Conservation (phyloP, 2,113 vertebrate genomes). For the Beaufortia kweichowensis region DNA sequence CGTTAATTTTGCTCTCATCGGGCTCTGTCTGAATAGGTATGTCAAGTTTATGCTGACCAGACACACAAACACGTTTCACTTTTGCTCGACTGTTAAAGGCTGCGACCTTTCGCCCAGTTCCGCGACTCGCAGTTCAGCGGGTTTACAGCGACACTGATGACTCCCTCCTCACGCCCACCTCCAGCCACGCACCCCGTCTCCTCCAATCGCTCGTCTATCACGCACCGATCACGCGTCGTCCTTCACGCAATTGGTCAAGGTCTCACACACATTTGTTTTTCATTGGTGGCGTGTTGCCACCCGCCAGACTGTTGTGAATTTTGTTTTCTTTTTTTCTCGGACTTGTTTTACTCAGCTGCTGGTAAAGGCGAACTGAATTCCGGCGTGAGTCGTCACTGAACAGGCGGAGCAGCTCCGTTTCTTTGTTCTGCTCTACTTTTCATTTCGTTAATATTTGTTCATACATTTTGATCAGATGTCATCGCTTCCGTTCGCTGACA, state of each 20-base stretch:
- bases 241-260: slow-evolving; percentile 72
- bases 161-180: slow-evolving; percentile 70
- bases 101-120: slow-evolving; percentile 90
- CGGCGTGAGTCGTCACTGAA: slow-evolving; percentile 50
- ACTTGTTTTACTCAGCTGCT: slow-evolving; percentile 78
- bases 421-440: slow-evolving; percentile 71
- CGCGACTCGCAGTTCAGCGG: slow-evolving; percentile 68
- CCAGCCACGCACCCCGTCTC: slow-evolving; percentile 78
- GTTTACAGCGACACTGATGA: slow-evolving; percentile 80
- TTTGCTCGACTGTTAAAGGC: slow-evolving; percentile 10
- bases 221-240: slow-evolving; percentile 85
- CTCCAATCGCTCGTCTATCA: slow-evolving; percentile 76
- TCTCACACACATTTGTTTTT: slow-evolving; percentile 58
- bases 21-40: not conserved
- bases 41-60: slow-evolving; percentile 30
- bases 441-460: slow-evolving; percentile 51
- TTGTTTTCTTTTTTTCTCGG: slow-evolving; percentile 65
- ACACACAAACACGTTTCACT: slow-evolving; percentile 44
- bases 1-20: not conserved
- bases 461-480: slow-evolving; percentile 60
- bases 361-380: slow-evolving; percentile 64
- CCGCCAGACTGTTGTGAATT: slow-evolving; percentile 73
- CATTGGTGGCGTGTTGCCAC: slow-evolving; percentile 79
- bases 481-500: slow-evolving; percentile 62
- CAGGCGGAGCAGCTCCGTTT: slow-evolving; percentile 60